Percentiles rank a stretch among this genome's conserved stretches.
phyloP scores from a whole-genome alignment of 2,888 invertebrate species.

The Diaphora mendica region DNA sequence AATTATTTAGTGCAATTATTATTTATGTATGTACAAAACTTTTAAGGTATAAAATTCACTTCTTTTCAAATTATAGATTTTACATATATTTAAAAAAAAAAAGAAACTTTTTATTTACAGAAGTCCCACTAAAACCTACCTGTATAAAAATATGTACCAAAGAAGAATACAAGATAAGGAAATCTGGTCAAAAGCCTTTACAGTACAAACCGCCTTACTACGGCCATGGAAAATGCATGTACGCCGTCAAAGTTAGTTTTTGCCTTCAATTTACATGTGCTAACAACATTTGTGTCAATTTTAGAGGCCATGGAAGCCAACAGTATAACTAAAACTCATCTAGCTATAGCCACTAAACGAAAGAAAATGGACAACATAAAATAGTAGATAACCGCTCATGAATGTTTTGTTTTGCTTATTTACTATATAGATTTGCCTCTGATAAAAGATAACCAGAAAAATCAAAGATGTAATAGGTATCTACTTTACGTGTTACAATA shows the following conservation, averaged over 20 bases:
- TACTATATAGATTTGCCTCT: too few relatives aligned
- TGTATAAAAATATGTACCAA: slow-evolving; percentile 79
- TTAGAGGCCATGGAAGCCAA: neutral
- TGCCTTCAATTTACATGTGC: slow-evolving; percentile 27
- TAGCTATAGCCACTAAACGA: neutral
- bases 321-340: neutral
- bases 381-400: neutral
- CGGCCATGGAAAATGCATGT: slow-evolving; percentile 77
- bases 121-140: slow-evolving; percentile 72
- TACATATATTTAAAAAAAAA: too few relatives aligned
- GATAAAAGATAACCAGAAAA: neutral
- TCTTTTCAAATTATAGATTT: too few relatives aligned
- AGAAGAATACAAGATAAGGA: slow-evolving; percentile 71
- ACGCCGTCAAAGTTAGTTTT: slow-evolving; percentile 75
- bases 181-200: slow-evolving; percentile 55
- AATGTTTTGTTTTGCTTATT: neutral
- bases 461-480: neutral
- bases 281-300: slow-evolving; percentile 34
- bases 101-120: slow-evolving; percentile 47
- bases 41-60: neutral
- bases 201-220: slow-evolving; percentile 62
- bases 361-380: neutral
- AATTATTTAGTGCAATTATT: neutral
- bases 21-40: neutral
- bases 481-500: neutral